A percentile compares a stretch with the other conserved stretches of the same genome.
Evolutionary conservation across 2,888 invertebrate genomes (phyloP).

Genomic region (Oxytorus armatus): DNA sequence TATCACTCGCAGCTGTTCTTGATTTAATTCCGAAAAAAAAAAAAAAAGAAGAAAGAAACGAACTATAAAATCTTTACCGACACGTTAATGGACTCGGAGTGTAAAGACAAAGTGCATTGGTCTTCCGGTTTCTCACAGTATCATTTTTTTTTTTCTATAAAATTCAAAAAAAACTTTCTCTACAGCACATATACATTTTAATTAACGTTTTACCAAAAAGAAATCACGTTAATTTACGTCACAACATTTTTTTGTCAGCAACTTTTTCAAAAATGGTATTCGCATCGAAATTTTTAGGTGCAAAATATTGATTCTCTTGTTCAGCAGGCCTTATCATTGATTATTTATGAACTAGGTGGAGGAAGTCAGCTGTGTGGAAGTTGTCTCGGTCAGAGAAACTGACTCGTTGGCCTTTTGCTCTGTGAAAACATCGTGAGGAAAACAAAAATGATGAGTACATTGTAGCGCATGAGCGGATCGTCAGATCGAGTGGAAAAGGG

Average conservation of each 20-base stretch:
- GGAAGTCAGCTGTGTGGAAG: too few species aligned
- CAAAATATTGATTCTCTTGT: too few species aligned
- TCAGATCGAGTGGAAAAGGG: slow-evolving; percentile 16
- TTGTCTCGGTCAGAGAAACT: too few species aligned
- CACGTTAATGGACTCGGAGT: neutral
- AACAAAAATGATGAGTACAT: neutral
- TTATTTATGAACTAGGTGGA: too few species aligned
- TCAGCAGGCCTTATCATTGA: too few species aligned
- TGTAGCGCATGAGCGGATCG: neutral
- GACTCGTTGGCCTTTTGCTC: too few species aligned
- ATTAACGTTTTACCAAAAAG: too few species aligned
- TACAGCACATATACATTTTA: too few species aligned
- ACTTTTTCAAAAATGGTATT: too few species aligned
- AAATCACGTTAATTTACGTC: too few species aligned
- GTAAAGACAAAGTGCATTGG: neutral
- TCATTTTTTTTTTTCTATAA: neutral
- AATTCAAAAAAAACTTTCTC: neutral
- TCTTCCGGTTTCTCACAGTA: neutral
- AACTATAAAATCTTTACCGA: neutral
- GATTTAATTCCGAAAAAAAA: slow-evolving; percentile 5
- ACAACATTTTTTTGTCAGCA: too few species aligned
- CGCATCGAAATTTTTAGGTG: neutral
- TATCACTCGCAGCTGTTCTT: slow-evolving; percentile 43
- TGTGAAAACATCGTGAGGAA: neutral
- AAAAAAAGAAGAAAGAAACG: neutral